Base-by-base conservation (phyloP, 2,113 vertebrate genomes). In the Rhadina sibilatrix region DNA sequence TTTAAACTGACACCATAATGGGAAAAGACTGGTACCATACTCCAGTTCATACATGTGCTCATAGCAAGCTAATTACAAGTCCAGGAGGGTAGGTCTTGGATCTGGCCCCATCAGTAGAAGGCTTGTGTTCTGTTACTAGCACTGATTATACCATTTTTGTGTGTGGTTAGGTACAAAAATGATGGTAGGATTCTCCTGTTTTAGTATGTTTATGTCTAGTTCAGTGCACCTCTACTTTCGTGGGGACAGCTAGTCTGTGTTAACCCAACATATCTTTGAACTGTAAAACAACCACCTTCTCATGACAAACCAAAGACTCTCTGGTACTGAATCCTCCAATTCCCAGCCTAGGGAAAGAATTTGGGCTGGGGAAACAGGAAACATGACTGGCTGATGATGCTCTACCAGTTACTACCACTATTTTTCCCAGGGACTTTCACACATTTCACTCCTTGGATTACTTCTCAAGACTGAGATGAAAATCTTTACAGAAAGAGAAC, bases 231-330 rank as follows among this genome's bases (percentile, higher is more conserved):
- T 53, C 16, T 77, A 6, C 27, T 63, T 78, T 59, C 30, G 46
- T 4, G 3, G 13, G 14, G 42, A 20, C 15, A 85, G 33, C 11
- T 3, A 2, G 9, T 24, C 23, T 7, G 2, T 53, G 19, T 25
- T 65, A 1, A 4, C 50, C 12, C 37, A 84, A 33, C 0, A 0
- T 9, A 30, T 22, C 19, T 72, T 53, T 2, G 2, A 37, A 33
- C 12, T 24, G 12, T 50, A 12, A 64, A 87, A 9, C 19, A 83
- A 7, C 1, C 1, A 18, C 13, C 20, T 68, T 68, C 22, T 11
- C 5, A 1, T 14, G 20, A 35, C 12, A 83, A 80, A 22, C 7
- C 35, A 19, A 24, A 69, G 33, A 30, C 3, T 3, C 14, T 7
- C 5, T 37, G 20, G 5, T 15, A 1, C 5, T 93, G 38, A 17